Evolutionary conservation across 2,888 invertebrate genomes (phyloP).

Genomic region (Lycia hirtaria): DNA sequence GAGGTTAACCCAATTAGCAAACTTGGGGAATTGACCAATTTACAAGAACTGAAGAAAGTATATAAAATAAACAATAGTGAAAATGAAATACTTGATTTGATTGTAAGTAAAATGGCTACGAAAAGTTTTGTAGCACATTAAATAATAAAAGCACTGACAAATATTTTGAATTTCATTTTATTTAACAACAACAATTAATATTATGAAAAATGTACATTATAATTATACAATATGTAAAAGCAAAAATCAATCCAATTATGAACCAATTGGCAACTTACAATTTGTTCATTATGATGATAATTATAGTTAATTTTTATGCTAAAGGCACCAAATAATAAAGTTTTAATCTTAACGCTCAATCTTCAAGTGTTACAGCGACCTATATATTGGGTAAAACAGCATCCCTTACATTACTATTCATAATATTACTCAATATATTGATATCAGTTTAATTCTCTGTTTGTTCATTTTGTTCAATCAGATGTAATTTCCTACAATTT

Average conservation of each 20-base stretch:
- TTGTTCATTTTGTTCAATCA: conserved; percentile 46
- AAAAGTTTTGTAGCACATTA: conserved; percentile 85
- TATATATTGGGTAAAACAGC: background rate
- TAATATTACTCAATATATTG: too few relatives aligned
- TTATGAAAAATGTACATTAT: conserved; percentile 81
- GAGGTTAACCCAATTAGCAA: conserved; percentile 76
- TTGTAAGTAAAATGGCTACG: conserved; percentile 88
- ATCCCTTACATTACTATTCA: background rate
- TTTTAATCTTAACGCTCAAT: conserved; percentile 1
- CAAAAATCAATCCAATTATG: conserved; percentile 51
- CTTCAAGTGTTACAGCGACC: conserved; percentile 1
- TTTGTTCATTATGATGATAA: conserved; percentile 28
- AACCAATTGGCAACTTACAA: conserved; percentile 30
- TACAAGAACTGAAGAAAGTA: conserved; percentile 79
- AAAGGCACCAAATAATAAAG: conserved; percentile 31
- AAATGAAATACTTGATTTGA: conserved; percentile 79
- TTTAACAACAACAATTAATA: conserved; percentile 81
- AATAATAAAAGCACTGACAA: conserved; percentile 16
- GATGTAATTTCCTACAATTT: conserved; percentile 34
- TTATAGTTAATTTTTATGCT: conserved; percentile 6
- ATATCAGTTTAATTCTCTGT: background rate
- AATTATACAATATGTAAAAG: conserved; percentile 78
- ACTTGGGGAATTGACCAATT: conserved; percentile 75
- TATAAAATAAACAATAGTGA: conserved; percentile 86
- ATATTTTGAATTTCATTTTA: conserved; percentile 64